Percentiles rank a stretch among this genome's conserved stretches.
These are phyloP conservation scores for Yponomeuta plumbellus DNA, from an alignment of 2,888 invertebrate species.

Conservation along the genomic window DNA sequence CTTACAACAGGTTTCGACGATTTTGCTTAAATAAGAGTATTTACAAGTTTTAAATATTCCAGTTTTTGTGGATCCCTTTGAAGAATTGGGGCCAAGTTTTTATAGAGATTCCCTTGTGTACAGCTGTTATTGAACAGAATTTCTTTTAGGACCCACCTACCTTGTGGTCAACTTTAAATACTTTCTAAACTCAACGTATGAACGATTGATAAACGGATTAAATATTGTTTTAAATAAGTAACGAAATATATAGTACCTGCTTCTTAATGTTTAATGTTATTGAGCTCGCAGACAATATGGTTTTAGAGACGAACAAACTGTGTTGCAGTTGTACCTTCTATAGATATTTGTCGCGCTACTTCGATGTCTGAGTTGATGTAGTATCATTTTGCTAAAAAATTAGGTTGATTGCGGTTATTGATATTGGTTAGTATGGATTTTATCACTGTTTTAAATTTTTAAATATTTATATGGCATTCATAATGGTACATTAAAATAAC, in stretches of 20 bases:
- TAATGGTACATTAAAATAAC: slow-evolving; percentile 74
- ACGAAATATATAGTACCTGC: slow-evolving; percentile 60
- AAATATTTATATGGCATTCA: slow-evolving; percentile 77
- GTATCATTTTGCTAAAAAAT: slow-evolving; percentile 55
- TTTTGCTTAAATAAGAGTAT: slow-evolving; percentile 47
- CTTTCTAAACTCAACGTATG: not conserved
- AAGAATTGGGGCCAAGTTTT: slow-evolving; percentile 69
- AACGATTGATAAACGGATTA: not conserved
- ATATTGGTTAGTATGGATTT: slow-evolving; percentile 73
- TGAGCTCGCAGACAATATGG: slow-evolving; percentile 28
- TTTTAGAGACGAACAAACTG: slow-evolving; percentile 22
- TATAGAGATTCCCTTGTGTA: slow-evolving; percentile 37
- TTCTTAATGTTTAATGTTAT: slow-evolving; percentile 48
- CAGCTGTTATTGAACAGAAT: slow-evolving; percentile 29
- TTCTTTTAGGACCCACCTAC: slow-evolving; percentile 19
- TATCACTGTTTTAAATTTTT: slow-evolving; percentile 78
- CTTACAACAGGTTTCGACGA: slow-evolving; percentile 40
- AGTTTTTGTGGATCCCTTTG: slow-evolving; percentile 45
- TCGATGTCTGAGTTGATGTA: slow-evolving; percentile 38
- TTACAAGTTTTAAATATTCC: slow-evolving; percentile 60
- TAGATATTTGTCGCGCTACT: slow-evolving; percentile 12
- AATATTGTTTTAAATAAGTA: slow-evolving; percentile 1
- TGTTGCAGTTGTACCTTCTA: slow-evolving; percentile 29
- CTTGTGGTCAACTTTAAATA: slow-evolving; percentile 9
- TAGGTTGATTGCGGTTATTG: slow-evolving; percentile 60